Percentiles rank a stretch among this genome's conserved stretches.
Conservation (phyloP, 2,113 vertebrate genomes). For the Bombycilla garrulus region DNA sequence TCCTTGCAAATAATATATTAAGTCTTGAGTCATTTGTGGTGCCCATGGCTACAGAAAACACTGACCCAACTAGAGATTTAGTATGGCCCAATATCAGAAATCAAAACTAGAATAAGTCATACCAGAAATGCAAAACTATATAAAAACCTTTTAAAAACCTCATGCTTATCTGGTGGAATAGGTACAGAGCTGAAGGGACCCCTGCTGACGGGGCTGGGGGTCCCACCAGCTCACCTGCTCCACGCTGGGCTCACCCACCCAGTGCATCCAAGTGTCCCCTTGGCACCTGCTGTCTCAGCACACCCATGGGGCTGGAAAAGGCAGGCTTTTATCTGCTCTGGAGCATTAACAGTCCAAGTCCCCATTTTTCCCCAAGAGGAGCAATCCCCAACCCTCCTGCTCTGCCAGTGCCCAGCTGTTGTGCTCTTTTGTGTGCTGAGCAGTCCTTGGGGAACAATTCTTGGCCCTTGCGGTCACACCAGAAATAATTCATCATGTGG, state of each 20-base stretch:
- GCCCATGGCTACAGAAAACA: conserved; percentile 51
- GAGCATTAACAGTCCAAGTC: neutral
- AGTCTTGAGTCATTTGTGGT: conserved; percentile 26
- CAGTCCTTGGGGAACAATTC: neutral
- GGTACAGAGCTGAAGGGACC: neutral
- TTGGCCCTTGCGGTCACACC: neutral
- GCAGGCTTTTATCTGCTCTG: neutral
- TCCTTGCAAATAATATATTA: conserved; percentile 45
- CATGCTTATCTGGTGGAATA: neutral
- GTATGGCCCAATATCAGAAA: conserved; percentile 30
- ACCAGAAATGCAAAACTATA: conserved; percentile 60
- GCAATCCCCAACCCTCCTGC: neutral
- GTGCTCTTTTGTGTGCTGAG: neutral
- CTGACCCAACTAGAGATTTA: conserved; percentile 35
- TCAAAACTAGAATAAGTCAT: conserved; percentile 39
- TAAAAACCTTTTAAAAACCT: conserved; percentile 61
- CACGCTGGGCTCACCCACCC: neutral
- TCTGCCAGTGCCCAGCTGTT: neutral
- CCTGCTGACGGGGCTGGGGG: neutral
- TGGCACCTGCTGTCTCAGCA: neutral
- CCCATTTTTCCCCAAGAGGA: neutral
- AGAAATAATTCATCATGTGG: neutral
- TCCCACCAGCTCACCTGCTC: neutral
- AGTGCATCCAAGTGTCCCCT: neutral
- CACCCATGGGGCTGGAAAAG: neutral